A percentile compares a stretch with the other conserved stretches of the same genome.
Evolutionary conservation across 2,888 invertebrate genomes (phyloP).

Genomic region (Argyresthia goedartella): DNA sequence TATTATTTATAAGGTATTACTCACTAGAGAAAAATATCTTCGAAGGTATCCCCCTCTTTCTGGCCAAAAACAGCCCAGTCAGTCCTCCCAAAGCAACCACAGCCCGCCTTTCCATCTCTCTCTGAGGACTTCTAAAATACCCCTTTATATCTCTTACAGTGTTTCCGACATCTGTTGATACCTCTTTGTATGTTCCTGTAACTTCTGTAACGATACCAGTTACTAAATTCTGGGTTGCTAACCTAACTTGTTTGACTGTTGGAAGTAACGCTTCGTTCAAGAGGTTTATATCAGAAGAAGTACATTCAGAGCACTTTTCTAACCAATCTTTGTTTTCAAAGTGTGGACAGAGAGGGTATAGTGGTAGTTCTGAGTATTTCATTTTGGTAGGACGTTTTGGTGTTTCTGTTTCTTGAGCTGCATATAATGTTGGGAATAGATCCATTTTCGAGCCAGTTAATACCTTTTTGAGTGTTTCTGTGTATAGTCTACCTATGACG

Average conservation of each 20-base stretch:
- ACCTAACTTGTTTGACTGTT: slow-evolving; percentile 17
- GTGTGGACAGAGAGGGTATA: slow-evolving; percentile 36
- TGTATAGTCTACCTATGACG: slow-evolving; percentile 33
- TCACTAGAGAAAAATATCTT: slow-evolving; percentile 17
- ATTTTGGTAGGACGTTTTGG: slow-evolving; percentile 24
- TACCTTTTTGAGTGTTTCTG: slow-evolving; percentile 23
- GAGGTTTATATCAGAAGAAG: slow-evolving; percentile 25
- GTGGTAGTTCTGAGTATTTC: slow-evolving; percentile 40
- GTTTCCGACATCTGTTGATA: slow-evolving; percentile 11
- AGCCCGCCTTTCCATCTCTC: slow-evolving; percentile 20
- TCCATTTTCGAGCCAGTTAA: slow-evolving; percentile 26
- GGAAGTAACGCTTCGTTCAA: slow-evolving; percentile 31
- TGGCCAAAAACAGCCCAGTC: slow-evolving; percentile 21
- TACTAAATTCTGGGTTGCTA: no score
- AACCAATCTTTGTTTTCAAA: slow-evolving; percentile 33
- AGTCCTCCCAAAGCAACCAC: slow-evolving; percentile 21
- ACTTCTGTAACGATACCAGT: background rate
- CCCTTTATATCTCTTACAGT: slow-evolving; percentile 10
- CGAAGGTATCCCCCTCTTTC: slow-evolving; percentile 17
- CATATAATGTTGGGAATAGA: slow-evolving; percentile 31
- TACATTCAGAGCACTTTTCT: slow-evolving; percentile 23
- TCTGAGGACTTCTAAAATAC: slow-evolving; percentile 17
- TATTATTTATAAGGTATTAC: background rate
- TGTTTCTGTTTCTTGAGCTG: slow-evolving; percentile 11
- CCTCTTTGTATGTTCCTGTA: slow-evolving; percentile 8